These are phyloP conservation scores for Uropsilus gracilis DNA, from an alignment of 2,113 vertebrate genomes.

Conservation along the genomic window DNA sequence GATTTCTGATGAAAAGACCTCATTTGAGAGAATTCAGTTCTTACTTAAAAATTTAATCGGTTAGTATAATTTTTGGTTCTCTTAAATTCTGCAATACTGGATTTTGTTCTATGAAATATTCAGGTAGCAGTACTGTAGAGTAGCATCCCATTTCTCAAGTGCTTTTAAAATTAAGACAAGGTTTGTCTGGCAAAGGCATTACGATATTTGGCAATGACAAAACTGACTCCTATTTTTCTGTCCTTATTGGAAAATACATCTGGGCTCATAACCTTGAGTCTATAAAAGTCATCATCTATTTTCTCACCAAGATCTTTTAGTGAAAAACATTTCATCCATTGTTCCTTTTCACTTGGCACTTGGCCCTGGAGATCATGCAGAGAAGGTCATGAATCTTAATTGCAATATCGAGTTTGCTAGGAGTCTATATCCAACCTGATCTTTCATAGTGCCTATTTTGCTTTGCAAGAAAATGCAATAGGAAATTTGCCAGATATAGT, in stretches of 20 bases:
- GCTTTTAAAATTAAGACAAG: conserved; percentile 33
- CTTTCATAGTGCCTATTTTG: not conserved
- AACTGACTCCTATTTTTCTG: conserved; percentile 36
- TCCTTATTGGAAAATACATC: conserved; percentile 46
- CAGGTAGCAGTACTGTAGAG: not conserved
- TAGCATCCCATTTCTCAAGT: not conserved
- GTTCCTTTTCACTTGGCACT: conserved; percentile 25
- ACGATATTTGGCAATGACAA: conserved; percentile 1
- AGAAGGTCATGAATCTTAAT: not conserved
- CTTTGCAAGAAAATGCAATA: not conserved
- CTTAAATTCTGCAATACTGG: conserved; percentile 43
- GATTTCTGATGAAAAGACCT: conserved; percentile 40
- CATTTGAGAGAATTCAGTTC: conserved; percentile 40
- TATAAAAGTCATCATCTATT: not conserved
- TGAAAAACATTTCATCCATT: conserved; percentile 31
- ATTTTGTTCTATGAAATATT: conserved; percentile 10
- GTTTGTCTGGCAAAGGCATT: conserved; percentile 33
- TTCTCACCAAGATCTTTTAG: conserved; percentile 24
- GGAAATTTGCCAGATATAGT: not conserved
- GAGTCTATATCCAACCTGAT: not conserved
- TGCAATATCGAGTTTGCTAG: not conserved
- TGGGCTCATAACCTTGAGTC: conserved; percentile 24
- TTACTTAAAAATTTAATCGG: conserved; percentile 23
- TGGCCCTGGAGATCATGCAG: not conserved
- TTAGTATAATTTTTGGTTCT: conserved; percentile 40